A percentile compares a stretch with the other conserved stretches of the same genome.
Evolutionary conservation across 2,113 vertebrate genomes (phyloP).

Genomic region (Laterallus jamaicensis): DNA sequence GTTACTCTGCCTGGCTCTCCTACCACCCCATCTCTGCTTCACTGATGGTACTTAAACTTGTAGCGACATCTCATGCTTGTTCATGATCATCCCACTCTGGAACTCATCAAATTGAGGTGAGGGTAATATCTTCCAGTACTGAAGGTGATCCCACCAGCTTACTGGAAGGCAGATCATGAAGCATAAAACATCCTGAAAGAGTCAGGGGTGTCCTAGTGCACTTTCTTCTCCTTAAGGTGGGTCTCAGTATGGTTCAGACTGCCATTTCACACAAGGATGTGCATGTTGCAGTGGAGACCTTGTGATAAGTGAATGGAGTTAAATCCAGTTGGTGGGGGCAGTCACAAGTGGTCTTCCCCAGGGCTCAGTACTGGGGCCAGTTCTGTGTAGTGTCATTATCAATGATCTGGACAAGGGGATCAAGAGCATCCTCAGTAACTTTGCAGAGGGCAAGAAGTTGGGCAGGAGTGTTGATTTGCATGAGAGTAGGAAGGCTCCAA

Average conservation of each 20-base stretch:
- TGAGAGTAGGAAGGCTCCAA: too few relatives aligned
- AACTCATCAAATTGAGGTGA: background rate
- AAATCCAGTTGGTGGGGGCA: too few relatives aligned
- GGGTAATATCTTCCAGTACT: background rate
- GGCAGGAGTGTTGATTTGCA: too few relatives aligned
- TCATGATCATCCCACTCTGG: background rate
- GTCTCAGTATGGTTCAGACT: fast-evolving
- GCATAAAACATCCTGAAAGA: background rate
- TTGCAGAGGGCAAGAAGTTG: too few relatives aligned
- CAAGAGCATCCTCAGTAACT: too few relatives aligned
- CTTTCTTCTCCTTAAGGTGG: background rate
- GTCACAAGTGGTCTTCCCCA: too few relatives aligned
- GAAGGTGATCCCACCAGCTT: background rate
- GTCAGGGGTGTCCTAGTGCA: background rate
- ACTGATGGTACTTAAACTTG: background rate
- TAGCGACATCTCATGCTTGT: too few relatives aligned
- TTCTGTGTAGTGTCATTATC: too few relatives aligned
- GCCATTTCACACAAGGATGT: background rate
- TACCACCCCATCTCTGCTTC: fast-evolving
- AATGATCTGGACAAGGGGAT: too few relatives aligned
- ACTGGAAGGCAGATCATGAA: too few relatives aligned
- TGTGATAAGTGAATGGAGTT: background rate
- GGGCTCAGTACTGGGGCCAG: too few relatives aligned
- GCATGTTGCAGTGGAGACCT: background rate
- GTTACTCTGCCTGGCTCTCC: background rate